phyloP scores from a whole-genome alignment of 2,888 invertebrate genomes.

The Cheilosia variabilis region DNA sequence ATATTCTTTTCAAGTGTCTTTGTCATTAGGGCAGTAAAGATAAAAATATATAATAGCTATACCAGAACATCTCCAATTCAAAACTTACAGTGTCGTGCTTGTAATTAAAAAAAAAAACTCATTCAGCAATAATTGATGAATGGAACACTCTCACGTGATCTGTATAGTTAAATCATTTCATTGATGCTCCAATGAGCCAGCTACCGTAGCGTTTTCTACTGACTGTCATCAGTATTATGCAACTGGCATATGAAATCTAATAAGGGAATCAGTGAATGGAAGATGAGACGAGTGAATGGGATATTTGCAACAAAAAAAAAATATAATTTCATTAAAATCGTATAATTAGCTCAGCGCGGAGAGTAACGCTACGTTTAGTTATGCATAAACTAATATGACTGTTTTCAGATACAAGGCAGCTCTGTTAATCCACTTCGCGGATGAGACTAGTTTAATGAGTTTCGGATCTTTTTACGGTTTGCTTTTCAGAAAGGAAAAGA shows the following conservation, averaged over 20 bases:
- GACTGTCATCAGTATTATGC: slow-evolving; percentile 1
- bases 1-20: not conserved
- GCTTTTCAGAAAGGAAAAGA: too few species aligned
- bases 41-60: not conserved
- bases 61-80: not conserved
- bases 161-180: not conserved
- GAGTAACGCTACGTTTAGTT: too few species aligned
- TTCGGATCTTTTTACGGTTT: too few species aligned
- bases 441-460: too few species aligned
- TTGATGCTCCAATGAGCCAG: slow-evolving; percentile 1
- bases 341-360: not conserved
- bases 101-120: not conserved
- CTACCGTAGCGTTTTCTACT: not conserved
- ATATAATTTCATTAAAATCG: not conserved
- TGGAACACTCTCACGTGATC: not conserved
- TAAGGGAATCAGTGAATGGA: not conserved
- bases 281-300: not conserved
- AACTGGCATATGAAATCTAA: not conserved
- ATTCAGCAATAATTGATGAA: not conserved
- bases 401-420: too few species aligned
- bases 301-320: not conserved
- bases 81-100: not conserved
- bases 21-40: not conserved
- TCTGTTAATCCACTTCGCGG: too few species aligned
- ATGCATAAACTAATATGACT: too few species aligned